These are phyloP conservation scores for Sebastes wilsoni DNA, from an alignment of 2,797 vertebrate genomes.

Conservation along the genomic window DNA sequence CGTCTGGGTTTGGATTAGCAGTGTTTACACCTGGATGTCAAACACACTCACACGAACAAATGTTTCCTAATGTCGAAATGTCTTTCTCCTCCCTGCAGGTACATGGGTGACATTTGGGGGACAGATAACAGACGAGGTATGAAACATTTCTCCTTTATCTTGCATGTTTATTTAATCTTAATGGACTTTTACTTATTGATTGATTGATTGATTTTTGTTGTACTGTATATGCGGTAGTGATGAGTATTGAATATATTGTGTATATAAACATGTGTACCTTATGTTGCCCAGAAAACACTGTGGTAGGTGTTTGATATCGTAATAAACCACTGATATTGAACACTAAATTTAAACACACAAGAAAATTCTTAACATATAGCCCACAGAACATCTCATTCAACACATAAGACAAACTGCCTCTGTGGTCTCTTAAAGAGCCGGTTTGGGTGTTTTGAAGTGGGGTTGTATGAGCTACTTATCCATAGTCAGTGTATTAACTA, in stretches of 20 bases:
- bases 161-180: not conserved
- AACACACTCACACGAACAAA: slow-evolving; percentile 15
- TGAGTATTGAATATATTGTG: not conserved
- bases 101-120: slow-evolving; percentile 99
- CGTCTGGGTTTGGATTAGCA: slow-evolving; percentile 26
- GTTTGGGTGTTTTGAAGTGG: too few relatives aligned
- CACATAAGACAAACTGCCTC: not conserved
- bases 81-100: slow-evolving; percentile 77
- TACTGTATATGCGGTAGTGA: too few relatives aligned
- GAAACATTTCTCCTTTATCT: slow-evolving; percentile 33
- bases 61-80: slow-evolving; percentile 23
- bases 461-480: too few relatives aligned
- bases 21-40: slow-evolving; percentile 41
- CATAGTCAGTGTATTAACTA: too few relatives aligned
- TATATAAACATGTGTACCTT: not conserved
- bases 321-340: not conserved
- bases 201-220: not conserved
- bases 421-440: not conserved
- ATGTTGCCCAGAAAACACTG: not conserved
- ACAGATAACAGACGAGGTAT: slow-evolving; percentile 96
- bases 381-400: too few relatives aligned
- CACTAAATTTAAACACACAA: not conserved
- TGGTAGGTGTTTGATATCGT: not conserved
- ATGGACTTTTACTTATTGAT: not conserved
- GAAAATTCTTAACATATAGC: not conserved